A percentile compares a stretch with the other conserved stretches of the same genome.
Conservation (phyloP, 2,797 vertebrate species). For the Diplodus sargus region DNA sequence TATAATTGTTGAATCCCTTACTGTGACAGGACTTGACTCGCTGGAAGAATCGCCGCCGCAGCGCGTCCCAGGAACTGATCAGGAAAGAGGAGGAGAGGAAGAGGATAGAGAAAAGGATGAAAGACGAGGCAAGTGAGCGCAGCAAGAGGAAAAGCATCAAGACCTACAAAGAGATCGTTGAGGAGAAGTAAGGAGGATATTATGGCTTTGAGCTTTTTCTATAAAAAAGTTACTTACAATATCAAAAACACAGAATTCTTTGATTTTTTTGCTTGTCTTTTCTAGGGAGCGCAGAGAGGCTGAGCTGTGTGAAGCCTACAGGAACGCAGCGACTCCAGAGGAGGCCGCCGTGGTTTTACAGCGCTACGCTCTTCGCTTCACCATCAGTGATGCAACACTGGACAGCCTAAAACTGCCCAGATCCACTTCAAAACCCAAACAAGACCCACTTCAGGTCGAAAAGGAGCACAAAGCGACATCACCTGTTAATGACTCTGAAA, state of each 20-base stretch:
- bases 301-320: conserved; percentile 93
- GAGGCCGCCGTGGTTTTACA: conserved; percentile 93
- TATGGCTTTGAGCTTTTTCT: neutral
- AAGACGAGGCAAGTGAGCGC: conserved; percentile 78
- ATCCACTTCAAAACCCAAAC: conserved; percentile 83
- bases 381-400: conserved; percentile 96
- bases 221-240: neutral
- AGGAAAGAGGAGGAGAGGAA: conserved; percentile 98
- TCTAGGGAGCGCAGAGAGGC: conserved; percentile 92
- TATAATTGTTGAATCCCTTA: too few relatives aligned
- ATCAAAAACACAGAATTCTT: neutral
- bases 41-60: conserved; percentile 96
- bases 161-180: conserved; percentile 97
- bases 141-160: conserved; percentile 96
- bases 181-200: conserved; percentile 91
- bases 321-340: conserved; percentile 90
- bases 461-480: conserved; percentile 30
- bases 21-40: conserved; percentile 91
- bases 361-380: conserved; percentile 95
- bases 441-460: conserved; percentile 28
- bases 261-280: conserved; percentile 3
- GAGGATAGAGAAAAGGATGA: conserved; percentile 93
- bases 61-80: conserved; percentile 95
- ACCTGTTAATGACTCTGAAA: conserved; percentile 20
- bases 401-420: conserved; percentile 95